Percentiles rank a stretch among this genome's conserved stretches.
phyloP scores from a whole-genome alignment of 2,888 invertebrate genomes.

The Plebejus anna region DNA sequence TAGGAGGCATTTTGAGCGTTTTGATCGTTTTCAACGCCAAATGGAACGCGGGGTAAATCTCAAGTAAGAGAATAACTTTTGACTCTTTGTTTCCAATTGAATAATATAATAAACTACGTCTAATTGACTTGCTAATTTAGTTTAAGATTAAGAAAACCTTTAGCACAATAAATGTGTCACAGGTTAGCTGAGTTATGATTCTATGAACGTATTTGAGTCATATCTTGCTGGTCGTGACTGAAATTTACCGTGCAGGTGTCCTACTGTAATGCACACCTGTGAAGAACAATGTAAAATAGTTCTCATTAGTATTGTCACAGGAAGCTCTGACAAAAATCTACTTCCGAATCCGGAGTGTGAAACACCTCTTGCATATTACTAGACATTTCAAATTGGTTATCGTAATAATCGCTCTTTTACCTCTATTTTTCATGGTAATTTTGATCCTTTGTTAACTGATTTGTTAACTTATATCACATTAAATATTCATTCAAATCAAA shows the following conservation, averaged over 20 bases:
- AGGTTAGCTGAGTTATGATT: conserved; percentile 19
- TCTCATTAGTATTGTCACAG: not conserved
- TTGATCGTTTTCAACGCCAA: no score
- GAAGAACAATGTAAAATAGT: not conserved
- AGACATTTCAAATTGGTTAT: no score
- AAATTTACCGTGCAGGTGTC: conserved; percentile 36
- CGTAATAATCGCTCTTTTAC: no score
- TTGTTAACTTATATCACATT: no score
- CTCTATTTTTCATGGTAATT: no score
- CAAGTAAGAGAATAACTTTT: no score
- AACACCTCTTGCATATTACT: not conserved
- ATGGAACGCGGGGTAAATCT: no score
- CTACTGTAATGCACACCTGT: conserved; percentile 24
- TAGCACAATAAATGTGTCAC: conserved; percentile 3
- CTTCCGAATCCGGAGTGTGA: not conserved
- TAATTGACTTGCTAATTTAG: not conserved
- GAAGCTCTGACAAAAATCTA: not conserved
- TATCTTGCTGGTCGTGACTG: conserved; percentile 33
- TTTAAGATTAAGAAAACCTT: not conserved
- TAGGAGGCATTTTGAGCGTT: no score
- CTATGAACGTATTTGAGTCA: conserved; percentile 16
- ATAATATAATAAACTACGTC: not conserved
- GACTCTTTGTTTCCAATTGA: no score
- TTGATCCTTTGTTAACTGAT: no score
- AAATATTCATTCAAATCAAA: no score